A percentile compares a stretch with the other conserved stretches of the same genome.
phyloP scores from a whole-genome alignment of 2,113 vertebrate species.

The Camelus dromedarius region DNA sequence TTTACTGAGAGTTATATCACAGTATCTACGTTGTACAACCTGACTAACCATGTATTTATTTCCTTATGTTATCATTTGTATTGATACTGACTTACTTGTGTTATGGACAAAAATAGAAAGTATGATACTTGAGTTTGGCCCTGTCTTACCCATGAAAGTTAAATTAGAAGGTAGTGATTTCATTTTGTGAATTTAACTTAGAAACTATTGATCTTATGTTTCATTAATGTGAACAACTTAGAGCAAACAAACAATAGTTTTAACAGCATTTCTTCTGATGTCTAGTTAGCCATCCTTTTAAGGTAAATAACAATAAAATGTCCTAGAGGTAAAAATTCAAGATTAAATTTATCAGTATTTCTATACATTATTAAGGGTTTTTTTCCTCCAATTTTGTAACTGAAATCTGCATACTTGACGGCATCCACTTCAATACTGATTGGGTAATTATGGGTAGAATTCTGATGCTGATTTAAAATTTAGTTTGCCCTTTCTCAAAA shows the following conservation, averaged over 20 bases:
- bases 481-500: slow-evolving; percentile 20
- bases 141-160: background rate
- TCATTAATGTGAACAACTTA: slow-evolving; percentile 29
- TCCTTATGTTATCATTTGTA: slow-evolving; percentile 7
- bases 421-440: background rate
- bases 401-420: slow-evolving; percentile 42
- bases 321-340: background rate
- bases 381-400: slow-evolving; percentile 23
- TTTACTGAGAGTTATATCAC: background rate
- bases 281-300: background rate
- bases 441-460: slow-evolving; percentile 27
- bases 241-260: background rate
- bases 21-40: background rate
- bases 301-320: background rate
- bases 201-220: slow-evolving; percentile 21
- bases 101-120: slow-evolving; percentile 39
- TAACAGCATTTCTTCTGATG: background rate
- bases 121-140: background rate
- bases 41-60: slow-evolving; percentile 33
- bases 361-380: background rate
- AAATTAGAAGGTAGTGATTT: slow-evolving; percentile 26
- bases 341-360: slow-evolving; percentile 33
- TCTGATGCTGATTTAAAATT: slow-evolving; percentile 48
- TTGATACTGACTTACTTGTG: slow-evolving; percentile 8
- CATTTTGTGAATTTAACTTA: slow-evolving; percentile 30